These are phyloP conservation scores for Sinopyrophorus schimmeli DNA, from an alignment of 2,888 invertebrate species.

Conservation along the genomic window DNA sequence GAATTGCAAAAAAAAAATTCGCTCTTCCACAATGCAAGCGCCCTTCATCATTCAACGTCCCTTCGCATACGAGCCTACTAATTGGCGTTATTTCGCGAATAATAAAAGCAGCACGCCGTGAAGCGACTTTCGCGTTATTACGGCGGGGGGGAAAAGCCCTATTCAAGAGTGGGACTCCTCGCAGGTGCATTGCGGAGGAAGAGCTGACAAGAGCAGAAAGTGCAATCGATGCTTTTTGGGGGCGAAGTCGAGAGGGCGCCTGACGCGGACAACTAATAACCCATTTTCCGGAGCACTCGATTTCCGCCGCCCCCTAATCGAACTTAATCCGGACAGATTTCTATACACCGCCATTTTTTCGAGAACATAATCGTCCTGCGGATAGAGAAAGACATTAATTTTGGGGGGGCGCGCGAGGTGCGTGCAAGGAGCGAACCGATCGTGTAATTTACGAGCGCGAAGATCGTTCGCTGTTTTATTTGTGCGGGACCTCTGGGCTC, in stretches of 20 bases:
- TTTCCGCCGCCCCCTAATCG: constrained; percentile 32
- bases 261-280: constrained; percentile 44
- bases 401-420: constrained; percentile 28
- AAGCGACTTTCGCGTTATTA: no score
- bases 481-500: constrained; percentile 5
- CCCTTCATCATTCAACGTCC: no score
- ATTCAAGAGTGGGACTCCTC: no score
- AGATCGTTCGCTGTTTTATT: constrained; percentile 18
- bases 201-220: constrained; percentile 36
- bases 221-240: constrained; percentile 38
- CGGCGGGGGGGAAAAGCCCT: no score
- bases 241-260: constrained; percentile 34
- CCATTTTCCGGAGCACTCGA: constrained; percentile 41
- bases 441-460: constrained; percentile 36
- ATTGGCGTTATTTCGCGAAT: no score
- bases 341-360: constrained; percentile 32
- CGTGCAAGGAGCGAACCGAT: constrained; percentile 32
- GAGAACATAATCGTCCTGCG: constrained; percentile 38
- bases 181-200: constrained; percentile 23
- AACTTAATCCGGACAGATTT: constrained; percentile 29
- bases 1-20: no score
- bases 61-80: no score
- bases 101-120: no score
- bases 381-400: constrained; percentile 36
- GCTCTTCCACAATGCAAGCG: no score